These are phyloP conservation scores for Conus ventricosus DNA, from an alignment of 1,140 invertebrate species.

Conservation along the genomic window DNA sequence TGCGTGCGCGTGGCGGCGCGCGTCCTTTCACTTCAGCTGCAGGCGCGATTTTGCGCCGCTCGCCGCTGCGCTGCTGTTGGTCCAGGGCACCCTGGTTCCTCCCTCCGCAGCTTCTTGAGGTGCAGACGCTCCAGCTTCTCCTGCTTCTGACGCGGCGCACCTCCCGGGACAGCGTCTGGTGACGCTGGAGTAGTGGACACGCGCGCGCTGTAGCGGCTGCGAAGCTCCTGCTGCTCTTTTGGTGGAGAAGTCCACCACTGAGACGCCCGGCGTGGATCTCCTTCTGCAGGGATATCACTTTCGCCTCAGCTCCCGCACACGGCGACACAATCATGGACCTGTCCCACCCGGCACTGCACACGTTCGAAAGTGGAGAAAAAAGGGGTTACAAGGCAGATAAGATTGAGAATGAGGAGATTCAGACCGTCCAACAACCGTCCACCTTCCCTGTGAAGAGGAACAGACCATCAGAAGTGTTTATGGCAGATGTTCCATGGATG, in stretches of 20 bases:
- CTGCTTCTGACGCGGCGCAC: slow-evolving; percentile 26
- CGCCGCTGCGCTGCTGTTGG: neutral
- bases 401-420: no score
- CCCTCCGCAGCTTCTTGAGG: slow-evolving; percentile 22
- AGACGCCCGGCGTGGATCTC: slow-evolving; percentile 34
- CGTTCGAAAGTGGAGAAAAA: neutral
- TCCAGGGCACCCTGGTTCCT: slow-evolving; percentile 25
- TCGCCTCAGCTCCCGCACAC: slow-evolving; percentile 30
- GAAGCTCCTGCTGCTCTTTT: slow-evolving; percentile 27
- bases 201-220: neutral
- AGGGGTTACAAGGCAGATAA: no score
- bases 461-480: no score
- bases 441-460: no score
- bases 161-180: slow-evolving; percentile 29
- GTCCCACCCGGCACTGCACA: neutral
- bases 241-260: slow-evolving; percentile 35
- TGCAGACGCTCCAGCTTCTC: slow-evolving; percentile 11
- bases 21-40: neutral
- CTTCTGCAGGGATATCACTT: slow-evolving; percentile 25
- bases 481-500: no score
- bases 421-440: no score
- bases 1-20: neutral
- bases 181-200: slow-evolving; percentile 36
- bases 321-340: slow-evolving; percentile 19
- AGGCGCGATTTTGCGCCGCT: neutral